Evolutionary conservation across 1,140 invertebrate species (phyloP), one percentile per base, ranked within the genome.

Genomic region (Bombyx mandarina): DNA sequence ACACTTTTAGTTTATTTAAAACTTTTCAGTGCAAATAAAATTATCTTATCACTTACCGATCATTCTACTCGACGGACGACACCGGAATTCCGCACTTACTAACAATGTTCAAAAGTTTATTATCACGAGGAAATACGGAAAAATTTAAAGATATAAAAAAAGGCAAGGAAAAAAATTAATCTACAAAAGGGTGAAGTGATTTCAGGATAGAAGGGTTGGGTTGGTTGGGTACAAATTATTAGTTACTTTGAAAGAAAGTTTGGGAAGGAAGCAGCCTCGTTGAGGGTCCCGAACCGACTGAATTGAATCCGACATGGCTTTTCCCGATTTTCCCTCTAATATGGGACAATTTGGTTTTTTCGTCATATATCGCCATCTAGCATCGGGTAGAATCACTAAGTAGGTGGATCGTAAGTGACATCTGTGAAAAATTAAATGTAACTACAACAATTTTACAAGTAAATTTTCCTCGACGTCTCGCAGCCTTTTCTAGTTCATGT

Each of bases 211-310:
- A 57, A 46, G 6, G 22, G 47, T 5, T 35, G 26, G 26, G 26
- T 35, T 35, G 26, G 26, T 35, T 35, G 26, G 26, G 26, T 35
- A 35, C 2, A 35, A 35, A 35, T 3, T 35, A 35, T 35, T 35
- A 35, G 26, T 35, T 35, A 35, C 26, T 35, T 35, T 35, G 26
- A 51, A 35, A 35, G 26, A 35, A 35, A 35, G 50, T 35, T 51
- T 50, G 51, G 43, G 57, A 61, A 56, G 51, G 67, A 65, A 76
- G 75, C 75, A 71, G 66, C 62, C 79, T 57, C 74, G 59, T 46
- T 62, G 76, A 74, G 70, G 63, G 71, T 77, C 75, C 75, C 78
- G 77, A 75, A 72, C 67, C 78, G 75, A 86, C 82, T 86, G 81
- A 78, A 74, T 69, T 54, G 66, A 69, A 67, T 73, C 77, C 74